Evolutionary conservation across 2,888 invertebrate genomes (phyloP).

Genomic region (Stegophylla sp.): DNA sequence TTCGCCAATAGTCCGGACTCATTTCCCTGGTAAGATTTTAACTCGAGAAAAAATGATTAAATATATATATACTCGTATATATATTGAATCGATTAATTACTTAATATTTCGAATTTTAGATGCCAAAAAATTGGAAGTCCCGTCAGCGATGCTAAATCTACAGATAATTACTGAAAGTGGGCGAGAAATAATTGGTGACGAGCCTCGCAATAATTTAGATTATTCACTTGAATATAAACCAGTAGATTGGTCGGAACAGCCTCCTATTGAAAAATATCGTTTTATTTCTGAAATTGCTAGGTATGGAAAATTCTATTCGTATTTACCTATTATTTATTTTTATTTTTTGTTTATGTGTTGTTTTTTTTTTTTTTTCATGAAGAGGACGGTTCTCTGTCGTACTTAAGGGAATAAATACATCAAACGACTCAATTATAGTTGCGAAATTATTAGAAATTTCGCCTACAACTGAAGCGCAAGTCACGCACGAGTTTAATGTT

Average conservation of each 20-base stretch:
- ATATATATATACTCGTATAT: too few species aligned
- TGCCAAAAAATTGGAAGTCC: slow-evolving; percentile 77
- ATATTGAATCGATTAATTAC: neutral
- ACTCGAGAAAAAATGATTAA: too few species aligned
- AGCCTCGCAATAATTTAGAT: slow-evolving; percentile 73
- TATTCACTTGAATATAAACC: slow-evolving; percentile 79
- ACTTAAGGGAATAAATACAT: slow-evolving; percentile 79
- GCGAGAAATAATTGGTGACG: slow-evolving; percentile 72
- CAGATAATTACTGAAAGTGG: slow-evolving; percentile 87
- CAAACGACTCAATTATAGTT: slow-evolving; percentile 76
- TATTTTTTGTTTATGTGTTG: slow-evolving; percentile 26
- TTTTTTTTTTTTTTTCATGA: slow-evolving; percentile 62
- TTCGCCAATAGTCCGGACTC: slow-evolving; percentile 77
- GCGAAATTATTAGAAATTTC: slow-evolving; percentile 81
- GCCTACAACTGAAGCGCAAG: slow-evolving; percentile 72
- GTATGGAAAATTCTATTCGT: slow-evolving; percentile 62
- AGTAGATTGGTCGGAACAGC: slow-evolving; percentile 75
- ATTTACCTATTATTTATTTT: too few species aligned
- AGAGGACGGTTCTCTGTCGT: slow-evolving; percentile 88
- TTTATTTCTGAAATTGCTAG: slow-evolving; percentile 83
- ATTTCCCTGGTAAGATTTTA: slow-evolving; percentile 60
- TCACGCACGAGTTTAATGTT: slow-evolving; percentile 83
- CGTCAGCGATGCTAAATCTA: slow-evolving; percentile 82
- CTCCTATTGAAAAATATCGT: slow-evolving; percentile 77
- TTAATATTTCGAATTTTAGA: slow-evolving; percentile 64